These are phyloP conservation scores for Calliphora vicina DNA, from an alignment of 1,140 invertebrate genomes.

Conservation along the genomic window DNA sequence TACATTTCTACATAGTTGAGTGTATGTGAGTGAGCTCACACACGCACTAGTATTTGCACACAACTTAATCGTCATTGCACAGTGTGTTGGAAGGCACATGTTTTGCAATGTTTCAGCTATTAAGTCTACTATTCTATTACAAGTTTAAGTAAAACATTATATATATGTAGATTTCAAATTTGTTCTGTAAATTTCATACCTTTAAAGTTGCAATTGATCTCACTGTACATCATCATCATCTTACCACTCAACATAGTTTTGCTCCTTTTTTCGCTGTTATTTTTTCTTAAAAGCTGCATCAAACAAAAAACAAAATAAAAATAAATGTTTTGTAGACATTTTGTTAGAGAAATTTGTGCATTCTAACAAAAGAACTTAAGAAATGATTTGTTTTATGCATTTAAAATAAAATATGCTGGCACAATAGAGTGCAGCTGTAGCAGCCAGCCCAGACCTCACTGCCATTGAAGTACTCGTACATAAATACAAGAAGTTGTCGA, in stretches of 20 bases:
- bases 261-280: not conserved
- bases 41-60: not conserved
- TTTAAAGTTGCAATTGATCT: too few relatives aligned
- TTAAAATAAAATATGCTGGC: not conserved
- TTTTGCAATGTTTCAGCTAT: too few relatives aligned
- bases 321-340: not conserved
- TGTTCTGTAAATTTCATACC: too few relatives aligned
- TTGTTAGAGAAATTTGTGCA: not conserved
- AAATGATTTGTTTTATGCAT: conserved; percentile 1
- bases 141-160: too few relatives aligned
- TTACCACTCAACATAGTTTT: not conserved
- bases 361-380: not conserved
- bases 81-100: too few relatives aligned
- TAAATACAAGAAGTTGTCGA: too few relatives aligned
- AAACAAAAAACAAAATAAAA: not conserved
- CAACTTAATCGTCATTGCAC: not conserved
- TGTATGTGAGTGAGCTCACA: not conserved
- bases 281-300: not conserved
- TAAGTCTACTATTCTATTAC: too few relatives aligned
- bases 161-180: too few relatives aligned
- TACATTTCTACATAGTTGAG: too few relatives aligned
- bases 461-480: too few relatives aligned
- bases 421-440: not conserved
- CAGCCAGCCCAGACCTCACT: too few relatives aligned
- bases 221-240: not conserved